Evolutionary conservation across 2,113 vertebrate species (phyloP), one percentile per base, ranked within the genome.

Genomic region (Rhea americana): DNA sequence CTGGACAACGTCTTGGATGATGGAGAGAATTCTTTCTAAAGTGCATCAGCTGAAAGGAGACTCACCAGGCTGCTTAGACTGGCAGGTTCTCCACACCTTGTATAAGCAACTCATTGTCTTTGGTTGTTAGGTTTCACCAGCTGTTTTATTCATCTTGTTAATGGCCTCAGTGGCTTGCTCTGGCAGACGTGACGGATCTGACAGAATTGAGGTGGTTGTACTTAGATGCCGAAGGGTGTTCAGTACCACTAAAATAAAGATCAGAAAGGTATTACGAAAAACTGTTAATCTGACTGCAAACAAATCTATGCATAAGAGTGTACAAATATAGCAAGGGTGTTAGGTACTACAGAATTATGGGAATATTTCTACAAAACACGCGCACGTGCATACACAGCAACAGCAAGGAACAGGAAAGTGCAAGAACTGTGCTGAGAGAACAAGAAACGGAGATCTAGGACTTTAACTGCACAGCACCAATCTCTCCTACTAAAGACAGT

Each of bases 201-300:
- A 98, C 53, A 99, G 98, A 65, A 99, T 97, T 62, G 99, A 99
- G 4, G 99, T 99, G 94, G 96, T 98, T 32, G 97, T 99, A 93
- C 99, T 98, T 84, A 99, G 97, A 47, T 99, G 98, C 41, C 98
- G 97, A 41, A 99, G 98, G 7, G 98, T 98, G 73, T 93, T 97
- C 96, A 99, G 96, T 82, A 99, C 99, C 98, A 99, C 99, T 99
- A 91, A 11, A 65, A 82, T 62, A 91, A 80, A 55, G 35, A 16
- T 7, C 35, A 51, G 8, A 37, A 68, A 55, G 66, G 35, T 24
- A 45, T 22, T n/a, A 92, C 48, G 53, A 65, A n/a, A 79, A 92
- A 17, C 1, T 22, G 5, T 82, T 24, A n/a, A 26, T 65, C 22
- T 35, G 45, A 48, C 5, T 72, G 74, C 32, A 78, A 66, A 72